Evolutionary conservation across 2,797 vertebrate species (phyloP), one percentile per base, ranked within the genome.

Genomic region (Pantherophis vulpinus): DNA sequence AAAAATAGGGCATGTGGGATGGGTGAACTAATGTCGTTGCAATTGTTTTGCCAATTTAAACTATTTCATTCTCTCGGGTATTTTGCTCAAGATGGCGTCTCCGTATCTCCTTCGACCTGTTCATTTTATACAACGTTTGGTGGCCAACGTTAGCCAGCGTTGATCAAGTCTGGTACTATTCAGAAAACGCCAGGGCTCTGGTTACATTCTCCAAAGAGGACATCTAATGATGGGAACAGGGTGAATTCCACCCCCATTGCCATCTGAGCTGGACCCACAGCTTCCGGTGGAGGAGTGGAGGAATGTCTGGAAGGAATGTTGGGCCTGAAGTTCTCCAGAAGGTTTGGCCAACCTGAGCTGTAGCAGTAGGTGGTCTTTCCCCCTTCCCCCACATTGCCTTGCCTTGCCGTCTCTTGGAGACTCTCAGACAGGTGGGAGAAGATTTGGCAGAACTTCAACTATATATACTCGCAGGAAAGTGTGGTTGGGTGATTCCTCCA

Each of bases 271-370:
- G 20, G 59, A 56, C 61, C 61, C 47, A 37, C 29, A 37, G 60
- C 47, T 87, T 87, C 91, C 27, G 86, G 86, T 55, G 91, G 37
- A 13, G 91, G 83, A 37, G 86, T 92, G 91, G 60, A 87, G 86
- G 59, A 86, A 87, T 87, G 86, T 55, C 23, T n/a, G n/a, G n/a
- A 87, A 92, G 54, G 83, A 54, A 55, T 92, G 83, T 29, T 27
- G 12, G 42, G 47, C 51, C 13, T 27, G 59, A 51, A 3, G n/a
- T 61, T 91, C 54, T 60, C n/a, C 51, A 87, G 91, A 54, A 23
- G 83, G 1, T 13, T 27, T 13, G 32, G 9, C 27, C 37, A 51
- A 32, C 10, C 14, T 56, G n/a, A 56, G 47, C 9, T 32, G 11
- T 20, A 3, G 86, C 12, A 51, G 51, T 54, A n/a, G 42, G 51